Evolutionary conservation across 2,888 invertebrate species (phyloP), one percentile per base, ranked within the genome.

Genomic region (Amitus sp.): DNA sequence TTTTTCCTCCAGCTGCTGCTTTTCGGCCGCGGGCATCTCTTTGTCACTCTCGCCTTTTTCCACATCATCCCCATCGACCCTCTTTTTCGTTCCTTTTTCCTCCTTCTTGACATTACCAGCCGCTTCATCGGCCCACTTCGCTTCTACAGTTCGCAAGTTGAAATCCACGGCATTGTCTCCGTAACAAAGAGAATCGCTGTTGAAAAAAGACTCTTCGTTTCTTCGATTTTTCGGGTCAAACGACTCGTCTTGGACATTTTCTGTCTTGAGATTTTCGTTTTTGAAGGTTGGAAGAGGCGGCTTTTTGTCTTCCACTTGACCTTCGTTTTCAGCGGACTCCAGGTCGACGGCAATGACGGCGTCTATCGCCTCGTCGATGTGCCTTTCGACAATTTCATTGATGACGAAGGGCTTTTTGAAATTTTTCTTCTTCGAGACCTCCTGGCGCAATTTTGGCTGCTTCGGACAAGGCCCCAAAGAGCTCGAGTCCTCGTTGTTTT

Each of bases 281-380:
- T n/a, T 23, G 23, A 23, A 5, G 3, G 7, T n/a, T 30, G 30
- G 30, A 6, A 30, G 30, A 30, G n/a, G 30, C 30, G 30, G n/a
- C 15, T n/a, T 15, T 37, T 13, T 4, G n/a, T 42, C 20, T 42
- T 20, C 3, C 2, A 23, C 46, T 12, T 46, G 12, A 10, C 9
- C 30, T 28, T n/a, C 30, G 34, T 27, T 39, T 15, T 37, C 34
- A 2, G n/a, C n/a, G n/a, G n/a, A n/a, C n/a, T 39, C 49, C 1
- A 34, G 19, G 1, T 28, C 20, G 15, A 51, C 58, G 18, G 72
- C 66, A 0, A 74, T 72, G 0, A 76, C 78, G 0, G 74, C 76
- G 28, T 79, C 70, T 42, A 78, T 78, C 0, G 73, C 65, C 15
- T 70, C 73, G 0, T 61, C 65, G 0, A 73, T 54, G 43, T 79